Evolutionary conservation across 2,113 vertebrate genomes (phyloP).

Genomic region (Petaurus breviceps): DNA sequence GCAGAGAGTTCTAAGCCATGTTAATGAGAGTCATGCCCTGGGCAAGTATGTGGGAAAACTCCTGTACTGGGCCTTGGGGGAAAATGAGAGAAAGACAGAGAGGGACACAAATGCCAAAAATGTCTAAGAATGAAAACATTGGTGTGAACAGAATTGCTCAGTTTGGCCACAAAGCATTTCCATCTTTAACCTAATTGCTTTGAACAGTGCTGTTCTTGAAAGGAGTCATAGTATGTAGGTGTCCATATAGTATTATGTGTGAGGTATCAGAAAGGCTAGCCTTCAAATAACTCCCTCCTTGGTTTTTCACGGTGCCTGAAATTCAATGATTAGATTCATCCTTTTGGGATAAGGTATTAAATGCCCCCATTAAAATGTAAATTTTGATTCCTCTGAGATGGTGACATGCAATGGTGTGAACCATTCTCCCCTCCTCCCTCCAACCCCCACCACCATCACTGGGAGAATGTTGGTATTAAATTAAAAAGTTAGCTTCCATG

Average conservation of each 20-base stretch:
- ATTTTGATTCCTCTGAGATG: neutral
- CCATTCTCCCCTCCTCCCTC: neutral
- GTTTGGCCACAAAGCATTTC: neutral
- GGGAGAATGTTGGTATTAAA: neutral
- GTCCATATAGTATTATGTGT: neutral
- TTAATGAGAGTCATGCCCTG: conserved; percentile 1
- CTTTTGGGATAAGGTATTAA: neutral
- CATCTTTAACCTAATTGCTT: neutral
- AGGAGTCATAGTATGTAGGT: neutral
- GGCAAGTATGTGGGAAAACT: neutral
- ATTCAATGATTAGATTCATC: neutral
- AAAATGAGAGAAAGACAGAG: neutral
- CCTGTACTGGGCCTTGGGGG: neutral
- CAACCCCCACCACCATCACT: neutral
- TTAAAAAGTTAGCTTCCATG: neutral
- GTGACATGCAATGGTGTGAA: neutral
- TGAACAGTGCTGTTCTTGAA: neutral
- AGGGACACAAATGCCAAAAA: neutral
- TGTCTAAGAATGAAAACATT: neutral
- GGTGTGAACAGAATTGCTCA: neutral
- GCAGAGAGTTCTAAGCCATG: neutral
- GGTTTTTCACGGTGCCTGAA: neutral
- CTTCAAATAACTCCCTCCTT: neutral
- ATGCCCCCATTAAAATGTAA: neutral
- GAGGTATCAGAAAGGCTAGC: neutral